phyloP scores from a whole-genome alignment of 2,113 vertebrate species.

The Pelobates fuscus region DNA sequence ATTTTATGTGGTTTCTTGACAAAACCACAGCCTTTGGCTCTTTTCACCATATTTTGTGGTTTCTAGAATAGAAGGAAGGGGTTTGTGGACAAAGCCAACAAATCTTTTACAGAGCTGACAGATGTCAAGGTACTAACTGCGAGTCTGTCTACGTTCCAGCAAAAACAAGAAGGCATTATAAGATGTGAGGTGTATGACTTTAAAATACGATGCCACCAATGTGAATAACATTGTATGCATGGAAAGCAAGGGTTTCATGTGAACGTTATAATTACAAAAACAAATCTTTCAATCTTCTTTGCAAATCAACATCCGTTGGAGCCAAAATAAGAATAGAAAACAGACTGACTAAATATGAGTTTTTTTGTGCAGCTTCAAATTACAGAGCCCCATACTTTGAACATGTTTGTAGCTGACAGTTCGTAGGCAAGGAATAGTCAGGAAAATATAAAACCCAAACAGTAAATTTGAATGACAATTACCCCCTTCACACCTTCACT shows the following conservation, averaged over 20 bases:
- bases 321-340: constrained; percentile 1
- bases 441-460: too few relatives aligned
- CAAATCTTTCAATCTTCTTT: not conserved
- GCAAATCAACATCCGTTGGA: not conserved
- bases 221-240: not conserved
- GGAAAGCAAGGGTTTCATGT: not conserved
- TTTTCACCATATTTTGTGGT: not conserved
- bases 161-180: not conserved
- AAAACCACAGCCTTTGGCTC: constrained; percentile 10
- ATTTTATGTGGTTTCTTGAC: constrained; percentile 11
- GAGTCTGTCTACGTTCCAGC: not conserved
- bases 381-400: too few relatives aligned
- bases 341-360: too few relatives aligned
- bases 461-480: too few relatives aligned
- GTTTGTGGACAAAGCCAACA: not conserved
- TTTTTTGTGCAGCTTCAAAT: too few relatives aligned
- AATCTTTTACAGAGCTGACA: not conserved
- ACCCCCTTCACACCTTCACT: too few relatives aligned
- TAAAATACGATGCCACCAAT: not conserved
- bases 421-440: too few relatives aligned
- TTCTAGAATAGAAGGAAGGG: constrained; percentile 12
- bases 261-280: not conserved
- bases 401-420: too few relatives aligned
- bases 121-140: not conserved
- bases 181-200: not conserved